Percentiles rank a stretch among this genome's conserved stretches.
phyloP scores from a whole-genome alignment of 2,888 invertebrate genomes.

The Ethmia dodecea region DNA sequence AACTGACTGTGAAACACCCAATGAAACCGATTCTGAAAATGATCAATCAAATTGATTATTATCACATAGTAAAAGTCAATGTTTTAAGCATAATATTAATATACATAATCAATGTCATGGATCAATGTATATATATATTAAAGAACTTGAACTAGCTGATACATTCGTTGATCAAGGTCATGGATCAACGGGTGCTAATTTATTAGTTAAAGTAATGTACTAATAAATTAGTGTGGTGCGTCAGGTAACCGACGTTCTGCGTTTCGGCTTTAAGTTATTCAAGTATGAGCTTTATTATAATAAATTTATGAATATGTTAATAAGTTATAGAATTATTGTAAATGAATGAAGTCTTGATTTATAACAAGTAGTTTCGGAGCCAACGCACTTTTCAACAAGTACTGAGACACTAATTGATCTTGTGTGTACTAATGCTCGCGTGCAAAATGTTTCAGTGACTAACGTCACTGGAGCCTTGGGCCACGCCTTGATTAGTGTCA shows the following conservation, averaged over 20 bases:
- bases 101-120: not conserved
- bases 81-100: not conserved
- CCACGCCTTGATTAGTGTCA: no score
- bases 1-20: not conserved
- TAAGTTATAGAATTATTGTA: not conserved
- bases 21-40: not conserved
- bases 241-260: no score
- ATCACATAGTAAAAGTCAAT: not conserved
- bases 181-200: not conserved
- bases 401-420: no score
- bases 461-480: no score
- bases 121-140: not conserved
- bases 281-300: no score
- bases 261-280: no score
- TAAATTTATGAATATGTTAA: no score
- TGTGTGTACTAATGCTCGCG: no score
- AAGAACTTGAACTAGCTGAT: not conserved
- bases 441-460: no score
- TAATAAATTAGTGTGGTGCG: not conserved
- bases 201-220: not conserved
- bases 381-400: no score
- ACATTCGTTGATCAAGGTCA: not conserved
- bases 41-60: not conserved
- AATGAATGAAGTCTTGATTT: not conserved
- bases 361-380: no score